These are phyloP conservation scores for Bovichtus diacanthus DNA, from an alignment of 2,797 vertebrate genomes.

Conservation along the genomic window DNA sequence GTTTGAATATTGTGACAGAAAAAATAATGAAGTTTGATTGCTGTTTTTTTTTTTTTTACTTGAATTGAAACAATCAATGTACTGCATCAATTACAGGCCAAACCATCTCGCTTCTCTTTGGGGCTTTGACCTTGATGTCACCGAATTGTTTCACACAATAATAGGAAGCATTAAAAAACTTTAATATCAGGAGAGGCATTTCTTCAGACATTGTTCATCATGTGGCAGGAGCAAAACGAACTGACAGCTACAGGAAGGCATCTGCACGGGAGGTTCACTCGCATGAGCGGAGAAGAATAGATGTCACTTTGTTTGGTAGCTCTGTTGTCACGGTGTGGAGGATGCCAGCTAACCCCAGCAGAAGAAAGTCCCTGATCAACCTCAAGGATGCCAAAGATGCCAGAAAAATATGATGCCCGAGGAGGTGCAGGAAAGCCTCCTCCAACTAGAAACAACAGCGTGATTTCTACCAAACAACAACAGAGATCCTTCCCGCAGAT, in stretches of 20 bases:
- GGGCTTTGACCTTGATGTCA: slow-evolving; percentile 55
- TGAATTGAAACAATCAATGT: slow-evolving; percentile 41
- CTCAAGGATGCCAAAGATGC: slow-evolving; percentile 21
- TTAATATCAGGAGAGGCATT: slow-evolving; percentile 68
- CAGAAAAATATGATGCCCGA: slow-evolving; percentile 20
- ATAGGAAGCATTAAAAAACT: slow-evolving; percentile 77
- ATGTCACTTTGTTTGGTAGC: slow-evolving; percentile 35
- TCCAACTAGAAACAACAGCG: slow-evolving; percentile 14
- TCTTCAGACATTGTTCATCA: slow-evolving; percentile 65
- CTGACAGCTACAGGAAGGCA: slow-evolving; percentile 52
- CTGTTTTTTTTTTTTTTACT: slow-evolving; percentile 8
- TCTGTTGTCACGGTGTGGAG: slow-evolving; percentile 22
- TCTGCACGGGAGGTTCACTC: slow-evolving; percentile 21
- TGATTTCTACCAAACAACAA: slow-evolving; percentile 37
- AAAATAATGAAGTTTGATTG: slow-evolving; percentile 18
- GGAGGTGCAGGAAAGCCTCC: slow-evolving; percentile 4
- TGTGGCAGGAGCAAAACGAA: slow-evolving; percentile 13
- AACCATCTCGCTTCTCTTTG: slow-evolving; percentile 32
- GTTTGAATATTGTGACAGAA: not conserved
- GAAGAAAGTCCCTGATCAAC: slow-evolving; percentile 16
- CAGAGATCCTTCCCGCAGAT: slow-evolving; percentile 41
- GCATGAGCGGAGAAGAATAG: slow-evolving; percentile 53
- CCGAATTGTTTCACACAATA: slow-evolving; percentile 70
- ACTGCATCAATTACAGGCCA: slow-evolving; percentile 45
- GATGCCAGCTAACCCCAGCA: slow-evolving; percentile 7